Evolutionary conservation across 1,140 invertebrate species (phyloP).

Genomic region (Bombus sibiricus): DNA sequence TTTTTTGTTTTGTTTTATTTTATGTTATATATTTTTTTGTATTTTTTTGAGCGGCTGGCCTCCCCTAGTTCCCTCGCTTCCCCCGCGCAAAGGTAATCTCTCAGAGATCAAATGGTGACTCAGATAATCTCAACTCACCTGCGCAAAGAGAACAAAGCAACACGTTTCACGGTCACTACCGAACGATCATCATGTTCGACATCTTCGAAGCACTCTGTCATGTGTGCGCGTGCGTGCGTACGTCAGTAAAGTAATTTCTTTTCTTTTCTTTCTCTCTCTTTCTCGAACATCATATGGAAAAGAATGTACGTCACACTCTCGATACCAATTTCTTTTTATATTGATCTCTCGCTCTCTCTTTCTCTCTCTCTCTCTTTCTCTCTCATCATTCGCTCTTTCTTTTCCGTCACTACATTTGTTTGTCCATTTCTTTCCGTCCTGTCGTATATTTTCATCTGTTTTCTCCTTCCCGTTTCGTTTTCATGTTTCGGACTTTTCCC

Average conservation of each 20-base stretch:
- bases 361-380: slow-evolving; percentile 27
- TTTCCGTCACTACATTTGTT: slow-evolving; percentile 25
- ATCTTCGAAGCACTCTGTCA: slow-evolving; percentile 79
- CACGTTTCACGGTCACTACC: slow-evolving; percentile 71
- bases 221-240: slow-evolving; percentile 57
- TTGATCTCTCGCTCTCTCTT: slow-evolving; percentile 17
- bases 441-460: slow-evolving; percentile 27
- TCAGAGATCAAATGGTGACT: slow-evolving; percentile 81
- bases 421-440: slow-evolving; percentile 52
- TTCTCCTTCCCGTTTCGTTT: slow-evolving; percentile 28
- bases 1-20: not conserved
- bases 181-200: slow-evolving; percentile 74
- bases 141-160: slow-evolving; percentile 81
- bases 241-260: slow-evolving; percentile 28
- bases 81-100: slow-evolving; percentile 81
- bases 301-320: slow-evolving; percentile 62
- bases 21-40: slow-evolving; percentile 11
- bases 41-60: slow-evolving; percentile 79
- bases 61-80: slow-evolving; percentile 82
- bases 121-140: slow-evolving; percentile 83
- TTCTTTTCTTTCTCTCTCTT: slow-evolving; percentile 35
- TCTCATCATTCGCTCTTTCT: slow-evolving; percentile 30
- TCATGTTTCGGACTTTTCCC: not conserved
- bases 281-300: slow-evolving; percentile 34
- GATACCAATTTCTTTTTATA: slow-evolving; percentile 39